A percentile compares a stretch with the other conserved stretches of the same genome.
Evolutionary conservation across 1,140 invertebrate species (phyloP).

Genomic region (Leptinotarsa lineolata): DNA sequence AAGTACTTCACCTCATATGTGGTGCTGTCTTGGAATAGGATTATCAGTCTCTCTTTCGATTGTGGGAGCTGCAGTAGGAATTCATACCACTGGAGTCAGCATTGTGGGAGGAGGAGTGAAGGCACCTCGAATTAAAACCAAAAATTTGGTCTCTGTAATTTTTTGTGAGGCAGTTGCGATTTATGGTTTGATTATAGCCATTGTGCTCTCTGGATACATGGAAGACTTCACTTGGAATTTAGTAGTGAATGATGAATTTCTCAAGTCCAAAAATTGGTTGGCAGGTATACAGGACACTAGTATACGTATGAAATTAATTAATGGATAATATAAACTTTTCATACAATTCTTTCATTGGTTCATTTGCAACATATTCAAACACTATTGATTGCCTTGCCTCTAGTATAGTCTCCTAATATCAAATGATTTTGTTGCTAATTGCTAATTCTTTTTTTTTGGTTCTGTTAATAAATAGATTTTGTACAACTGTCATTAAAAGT

Average conservation of each 20-base stretch:
- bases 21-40: conserved; percentile 89
- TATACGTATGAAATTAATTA: no score
- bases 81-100: conserved; percentile 94
- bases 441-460: no score
- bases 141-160: conserved; percentile 96
- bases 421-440: no score
- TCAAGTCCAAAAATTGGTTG: conserved; percentile 39
- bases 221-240: conserved; percentile 48
- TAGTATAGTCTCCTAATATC: no score
- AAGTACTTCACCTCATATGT: conserved; percentile 89
- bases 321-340: no score
- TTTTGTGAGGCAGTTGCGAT: conserved; percentile 95
- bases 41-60: conserved; percentile 96
- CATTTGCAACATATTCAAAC: no score
- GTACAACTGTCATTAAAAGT: no score
- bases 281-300: background rate
- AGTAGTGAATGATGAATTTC: conserved; percentile 30
- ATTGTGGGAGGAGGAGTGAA: conserved; percentile 96
- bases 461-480: no score
- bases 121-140: conserved; percentile 97
- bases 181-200: conserved; percentile 91
- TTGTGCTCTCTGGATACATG: conserved; percentile 79
- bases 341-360: no score
- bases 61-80: conserved; percentile 96
- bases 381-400: no score